A percentile compares a stretch with the other conserved stretches of the same genome.
Conservation (phyloP, 2,797 vertebrate species). For the Todus mexicanus region DNA sequence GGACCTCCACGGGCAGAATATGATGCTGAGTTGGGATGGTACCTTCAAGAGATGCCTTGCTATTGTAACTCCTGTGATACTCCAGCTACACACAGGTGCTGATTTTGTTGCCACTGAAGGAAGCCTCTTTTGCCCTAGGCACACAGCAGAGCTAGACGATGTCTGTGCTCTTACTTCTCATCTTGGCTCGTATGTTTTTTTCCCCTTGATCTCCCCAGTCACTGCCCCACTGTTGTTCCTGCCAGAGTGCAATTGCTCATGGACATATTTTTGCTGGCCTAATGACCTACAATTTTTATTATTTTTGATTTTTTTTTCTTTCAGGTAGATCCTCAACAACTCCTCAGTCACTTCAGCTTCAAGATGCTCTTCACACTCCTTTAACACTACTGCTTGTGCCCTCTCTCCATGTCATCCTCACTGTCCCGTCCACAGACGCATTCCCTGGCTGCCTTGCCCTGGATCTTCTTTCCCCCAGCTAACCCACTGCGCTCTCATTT, state of each 20-base stretch:
- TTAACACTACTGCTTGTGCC: not conserved
- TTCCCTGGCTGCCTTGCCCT: not conserved
- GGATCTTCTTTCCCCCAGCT: not conserved
- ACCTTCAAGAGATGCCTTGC: not conserved
- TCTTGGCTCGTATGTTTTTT: not conserved
- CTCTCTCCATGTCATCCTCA: not conserved
- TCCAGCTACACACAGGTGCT: not conserved
- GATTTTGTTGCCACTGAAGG: not conserved
- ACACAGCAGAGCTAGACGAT: not conserved
- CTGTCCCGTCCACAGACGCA: too few species aligned
- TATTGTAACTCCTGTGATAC: not conserved
- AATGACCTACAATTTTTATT: not conserved
- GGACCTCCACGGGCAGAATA: not conserved
- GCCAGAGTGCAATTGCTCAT: not conserved
- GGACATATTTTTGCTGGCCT: not conserved
- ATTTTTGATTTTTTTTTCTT: not conserved
- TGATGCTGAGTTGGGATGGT: rapidly evolving
- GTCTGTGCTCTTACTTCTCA: not conserved
- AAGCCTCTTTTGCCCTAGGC: not conserved
- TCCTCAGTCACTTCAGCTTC: not conserved
- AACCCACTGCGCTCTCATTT: not conserved
- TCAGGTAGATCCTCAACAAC: not conserved
- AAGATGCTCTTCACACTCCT: not conserved
- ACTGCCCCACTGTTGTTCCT: not conserved
- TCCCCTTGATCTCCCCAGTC: not conserved